A percentile compares a stretch with the other conserved stretches of the same genome.
Conservation (phyloP, 2,888 invertebrate species). For the Anthoptus insignis region DNA sequence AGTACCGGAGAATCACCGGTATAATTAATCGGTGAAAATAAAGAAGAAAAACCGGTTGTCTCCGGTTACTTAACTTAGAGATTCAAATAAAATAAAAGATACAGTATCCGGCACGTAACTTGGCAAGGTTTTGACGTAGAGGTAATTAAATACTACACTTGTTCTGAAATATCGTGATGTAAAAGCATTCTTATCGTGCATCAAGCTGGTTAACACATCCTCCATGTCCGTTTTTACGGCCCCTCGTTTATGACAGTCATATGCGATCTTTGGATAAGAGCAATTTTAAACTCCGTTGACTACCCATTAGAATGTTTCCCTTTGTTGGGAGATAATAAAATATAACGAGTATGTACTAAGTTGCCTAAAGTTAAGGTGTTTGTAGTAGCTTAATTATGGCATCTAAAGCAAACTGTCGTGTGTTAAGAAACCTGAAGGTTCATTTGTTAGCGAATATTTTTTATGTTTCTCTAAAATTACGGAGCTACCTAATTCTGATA, state of each 20-base stretch:
- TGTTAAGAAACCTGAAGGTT: too few species aligned
- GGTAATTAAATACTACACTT: constrained; percentile 79
- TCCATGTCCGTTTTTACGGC: constrained; percentile 59
- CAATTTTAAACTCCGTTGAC: constrained; percentile 22
- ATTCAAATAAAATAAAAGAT: too few species aligned
- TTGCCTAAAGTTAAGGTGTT: constrained; percentile 1
- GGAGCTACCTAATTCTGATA: too few species aligned
- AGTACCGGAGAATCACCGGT: too few species aligned
- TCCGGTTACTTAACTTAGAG: too few species aligned
- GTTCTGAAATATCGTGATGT: constrained; percentile 78
- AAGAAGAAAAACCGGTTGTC: too few species aligned
- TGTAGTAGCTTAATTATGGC: background rate
- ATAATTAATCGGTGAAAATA: too few species aligned
- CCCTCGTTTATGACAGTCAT: constrained; percentile 45
- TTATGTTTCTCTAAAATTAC: too few species aligned
- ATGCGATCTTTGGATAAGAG: constrained; percentile 18
- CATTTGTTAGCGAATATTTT: too few species aligned
- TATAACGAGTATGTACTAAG: background rate
- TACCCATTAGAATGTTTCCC: background rate
- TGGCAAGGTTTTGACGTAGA: too few species aligned
- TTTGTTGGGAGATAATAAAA: constrained; percentile 12
- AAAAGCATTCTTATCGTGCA: constrained; percentile 78
- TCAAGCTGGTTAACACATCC: constrained; percentile 83
- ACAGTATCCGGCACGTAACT: too few species aligned
- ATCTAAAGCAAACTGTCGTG: background rate